Evolutionary conservation across 2,888 invertebrate genomes (phyloP), one percentile per base, ranked within the genome.

Genomic region (Nudaria mundana): DNA sequence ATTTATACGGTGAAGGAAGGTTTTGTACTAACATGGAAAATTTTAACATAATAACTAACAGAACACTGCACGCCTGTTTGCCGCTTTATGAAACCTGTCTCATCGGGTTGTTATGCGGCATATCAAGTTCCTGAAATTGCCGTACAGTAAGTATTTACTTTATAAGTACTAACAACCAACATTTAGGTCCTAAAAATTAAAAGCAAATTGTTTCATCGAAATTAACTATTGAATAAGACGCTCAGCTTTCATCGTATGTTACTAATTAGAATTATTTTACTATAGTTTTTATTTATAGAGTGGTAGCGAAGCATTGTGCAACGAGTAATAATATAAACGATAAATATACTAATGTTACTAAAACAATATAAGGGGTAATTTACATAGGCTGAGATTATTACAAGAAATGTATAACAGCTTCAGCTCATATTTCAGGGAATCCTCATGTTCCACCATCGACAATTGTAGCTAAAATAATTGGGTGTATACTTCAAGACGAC

Each of bases 401-500:
- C n/a, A n/a, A n/a, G n/a, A n/a, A n/a, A n/a, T n/a, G n/a, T n/a
- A n/a, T n/a, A n/a, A n/a, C n/a, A 24, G 4, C 15, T 24, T 14
- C 23, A 32, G 24, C 15, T 8, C 18, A 28, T 12, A 31, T 79
- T 78, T 26, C 81, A 93, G 94, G 94, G 77, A 93, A 93, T 82
- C 94, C 93, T 45, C 93, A 94, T 89, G 91, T 92, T 89, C 93
- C 92, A 76, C 94, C 94, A 46, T 94, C 94, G 66, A 92, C 92
- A 78, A 94, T 95, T 85, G 94, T 94, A 75, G 93, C 94, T 77
- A 94, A 94, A 76, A 94, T 95, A 63, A 94, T 94, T 91, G 92
- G 94, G 56, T 91, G 93, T 41, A 91, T 92, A 52, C 84, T 92
- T 49, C 88, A 90, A 54, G 91, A 91, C 61, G 91, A 92, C 51